Base-by-base conservation (phyloP, 2,797 vertebrate genomes). In the Onychomys arenicola region DNA sequence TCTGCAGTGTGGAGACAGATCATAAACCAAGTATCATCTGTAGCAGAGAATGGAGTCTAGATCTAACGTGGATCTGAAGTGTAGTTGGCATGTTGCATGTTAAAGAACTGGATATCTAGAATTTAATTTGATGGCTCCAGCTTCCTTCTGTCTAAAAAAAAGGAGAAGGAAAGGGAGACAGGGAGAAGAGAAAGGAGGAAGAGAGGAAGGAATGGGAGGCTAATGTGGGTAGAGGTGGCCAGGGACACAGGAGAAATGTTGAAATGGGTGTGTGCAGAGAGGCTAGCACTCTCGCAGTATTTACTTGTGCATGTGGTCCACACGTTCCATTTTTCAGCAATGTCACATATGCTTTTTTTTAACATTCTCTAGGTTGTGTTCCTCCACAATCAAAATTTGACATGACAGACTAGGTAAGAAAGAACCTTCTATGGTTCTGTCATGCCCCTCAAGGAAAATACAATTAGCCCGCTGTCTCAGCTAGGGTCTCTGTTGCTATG, bases 351-450 rank as follows among this genome's bases (percentile, higher is more conserved):
- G 67, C 81, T 34, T 55, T 46, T 55, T 46, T 46, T 76, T 34
- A 71, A 13, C 19, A n/a, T 92, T 75, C 71, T 71, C 87, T n/a
- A 52, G 76, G 49, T 6, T 67, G 16, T 69, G n/a, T 8, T 63
- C 27, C 21, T 52, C 52, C 34, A 76, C 57, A 34, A 43, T 2
- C n/a, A 95, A 90, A 76, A 88, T 80, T 92, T 49, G 55, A 40
- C 11, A 49, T 37, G n/a, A 37, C 32, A 67, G 32, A 73, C 34
- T 16, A 6, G 32, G n/a, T 49, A 80, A 43, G 92, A 93, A 34
- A n/a, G 65, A 92, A 92, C 13, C 10, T 6, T 52, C 43, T 40
- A 19, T 80, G 46, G n/a, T 67, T 93, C 46, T 43, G 37, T 71
- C 57, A 40, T n/a, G 25, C 29, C n/a, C 23, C 34, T 71, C 23